Percentiles rank a stretch among this genome's conserved stretches.
phyloP scores from a whole-genome alignment of 1,140 invertebrate genomes.

The Scaptomyza hsui region DNA sequence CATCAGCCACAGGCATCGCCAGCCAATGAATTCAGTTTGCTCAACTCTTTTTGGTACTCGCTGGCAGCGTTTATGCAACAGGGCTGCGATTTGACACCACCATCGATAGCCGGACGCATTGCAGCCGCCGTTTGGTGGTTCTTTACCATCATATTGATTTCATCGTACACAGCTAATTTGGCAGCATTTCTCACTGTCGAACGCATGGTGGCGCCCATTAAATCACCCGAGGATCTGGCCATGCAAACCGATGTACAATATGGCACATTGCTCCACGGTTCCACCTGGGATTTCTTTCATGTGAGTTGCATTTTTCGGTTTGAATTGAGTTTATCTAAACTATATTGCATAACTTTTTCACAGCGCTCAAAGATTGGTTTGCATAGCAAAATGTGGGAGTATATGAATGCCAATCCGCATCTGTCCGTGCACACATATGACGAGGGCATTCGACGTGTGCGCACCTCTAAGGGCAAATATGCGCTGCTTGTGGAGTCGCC shows the following conservation, averaged over 20 bases:
- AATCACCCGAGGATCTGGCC: constrained; percentile 96
- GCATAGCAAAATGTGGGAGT: constrained; percentile 98
- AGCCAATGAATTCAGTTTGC: constrained; percentile 96
- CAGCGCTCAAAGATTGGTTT: constrained; percentile 95
- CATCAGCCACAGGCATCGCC: constrained; percentile 30
- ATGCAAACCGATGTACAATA: constrained; percentile 98
- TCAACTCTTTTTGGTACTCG: constrained; percentile 98
- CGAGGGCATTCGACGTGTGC: constrained; percentile 92
- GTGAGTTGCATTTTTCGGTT: constrained; percentile 84
- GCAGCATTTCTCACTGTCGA: constrained; percentile 98
- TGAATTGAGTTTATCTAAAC: not conserved
- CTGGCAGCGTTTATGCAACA: constrained; percentile 99
- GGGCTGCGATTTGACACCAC: constrained; percentile 97
- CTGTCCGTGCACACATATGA: constrained; percentile 92
- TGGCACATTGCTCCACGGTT: constrained; percentile 93
- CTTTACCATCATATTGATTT: constrained; percentile 98
- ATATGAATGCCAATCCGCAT: constrained; percentile 93
- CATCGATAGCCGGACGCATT: constrained; percentile 93
- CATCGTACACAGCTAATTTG: constrained; percentile 98
- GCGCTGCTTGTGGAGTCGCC: constrained; percentile 97
- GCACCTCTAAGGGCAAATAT: constrained; percentile 94
- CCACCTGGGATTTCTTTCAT: constrained; percentile 96
- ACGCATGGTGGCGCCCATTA: constrained; percentile 96
- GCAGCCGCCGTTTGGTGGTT: constrained; percentile 99
- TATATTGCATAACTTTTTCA: no score